A percentile compares a stretch with the other conserved stretches of the same genome.
Evolutionary conservation across 2,113 vertebrate species (phyloP).

Genomic region (Symphodus melops): DNA sequence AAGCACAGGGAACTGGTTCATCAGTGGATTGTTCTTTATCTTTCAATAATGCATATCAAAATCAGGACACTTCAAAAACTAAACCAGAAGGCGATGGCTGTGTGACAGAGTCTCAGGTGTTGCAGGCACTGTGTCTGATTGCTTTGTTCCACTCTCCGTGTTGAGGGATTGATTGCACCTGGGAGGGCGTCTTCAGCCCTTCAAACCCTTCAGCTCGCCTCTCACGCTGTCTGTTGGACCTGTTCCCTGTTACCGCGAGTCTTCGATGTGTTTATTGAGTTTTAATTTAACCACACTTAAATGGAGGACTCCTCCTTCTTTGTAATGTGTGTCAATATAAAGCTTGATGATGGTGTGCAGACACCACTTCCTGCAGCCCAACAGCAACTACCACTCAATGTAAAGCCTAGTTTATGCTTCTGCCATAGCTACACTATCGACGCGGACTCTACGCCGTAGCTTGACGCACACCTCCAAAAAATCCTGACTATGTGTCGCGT

Average conservation of each 20-base stretch:
- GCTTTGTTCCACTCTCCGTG: background rate
- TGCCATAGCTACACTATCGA: too few relatives aligned
- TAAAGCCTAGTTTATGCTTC: too few relatives aligned
- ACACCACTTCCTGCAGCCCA: background rate
- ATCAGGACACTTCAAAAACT: background rate
- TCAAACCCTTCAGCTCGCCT: background rate
- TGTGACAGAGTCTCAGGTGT: constrained; percentile 1
- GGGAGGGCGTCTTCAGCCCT: background rate
- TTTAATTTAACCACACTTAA: background rate
- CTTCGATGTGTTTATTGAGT: background rate
- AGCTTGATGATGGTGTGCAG: background rate
- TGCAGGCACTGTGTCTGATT: background rate
- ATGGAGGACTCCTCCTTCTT: background rate
- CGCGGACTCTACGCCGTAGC: too few relatives aligned
- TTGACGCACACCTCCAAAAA: too few relatives aligned
- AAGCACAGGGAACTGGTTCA: too few relatives aligned
- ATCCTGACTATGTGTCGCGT: too few relatives aligned
- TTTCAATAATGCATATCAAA: background rate
- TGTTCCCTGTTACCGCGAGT: background rate
- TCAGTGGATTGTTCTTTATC: too few relatives aligned
- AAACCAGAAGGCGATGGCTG: background rate
- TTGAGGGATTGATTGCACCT: background rate
- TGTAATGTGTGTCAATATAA: background rate
- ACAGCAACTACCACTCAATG: background rate
- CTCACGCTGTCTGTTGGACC: background rate